These are phyloP conservation scores for Drosophila helvetica DNA, from an alignment of 2,888 invertebrate genomes.

Conservation along the genomic window DNA sequence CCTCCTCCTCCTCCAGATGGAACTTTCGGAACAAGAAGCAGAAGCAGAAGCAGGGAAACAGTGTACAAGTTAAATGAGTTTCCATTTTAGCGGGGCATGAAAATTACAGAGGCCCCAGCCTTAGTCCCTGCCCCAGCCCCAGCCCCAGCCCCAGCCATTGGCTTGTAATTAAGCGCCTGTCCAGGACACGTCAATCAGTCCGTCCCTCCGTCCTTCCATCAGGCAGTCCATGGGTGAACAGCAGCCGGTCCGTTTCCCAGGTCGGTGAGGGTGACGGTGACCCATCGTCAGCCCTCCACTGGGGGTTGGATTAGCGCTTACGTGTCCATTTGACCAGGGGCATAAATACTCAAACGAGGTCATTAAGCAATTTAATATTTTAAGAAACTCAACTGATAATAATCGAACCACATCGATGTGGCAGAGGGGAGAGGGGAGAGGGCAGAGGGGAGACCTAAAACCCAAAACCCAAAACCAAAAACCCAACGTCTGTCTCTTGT, in stretches of 20 bases:
- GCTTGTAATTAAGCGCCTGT: constrained; percentile 64
- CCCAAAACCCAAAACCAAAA: background rate
- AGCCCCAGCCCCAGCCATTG: constrained; percentile 47
- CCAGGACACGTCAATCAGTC: constrained; percentile 65
- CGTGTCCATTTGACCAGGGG: constrained; percentile 61
- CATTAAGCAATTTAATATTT: constrained; percentile 79
- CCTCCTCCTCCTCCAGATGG: background rate
- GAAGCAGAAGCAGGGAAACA: no score
- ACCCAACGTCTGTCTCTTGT: background rate
- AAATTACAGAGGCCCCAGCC: constrained; percentile 61
- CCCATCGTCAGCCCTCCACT: constrained; percentile 2
- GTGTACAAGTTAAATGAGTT: constrained; percentile 50
- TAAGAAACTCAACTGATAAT: constrained; percentile 68
- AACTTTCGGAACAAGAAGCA: constrained; percentile 41
- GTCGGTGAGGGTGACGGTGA: constrained; percentile 40
- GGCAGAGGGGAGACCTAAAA: no score
- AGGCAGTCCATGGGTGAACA: constrained; percentile 22
- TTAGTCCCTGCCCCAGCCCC: constrained; percentile 12
- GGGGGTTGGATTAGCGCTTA: constrained; percentile 52
- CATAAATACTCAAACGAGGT: constrained; percentile 67
- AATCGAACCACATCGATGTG: constrained; percentile 62
- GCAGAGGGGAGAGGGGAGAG: background rate
- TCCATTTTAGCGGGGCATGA: constrained; percentile 53
- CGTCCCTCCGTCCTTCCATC: background rate
- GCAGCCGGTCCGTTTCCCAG: constrained; percentile 67